Base-by-base conservation (phyloP, 2,113 vertebrate genomes). In the Archocentrus centrarchus region DNA sequence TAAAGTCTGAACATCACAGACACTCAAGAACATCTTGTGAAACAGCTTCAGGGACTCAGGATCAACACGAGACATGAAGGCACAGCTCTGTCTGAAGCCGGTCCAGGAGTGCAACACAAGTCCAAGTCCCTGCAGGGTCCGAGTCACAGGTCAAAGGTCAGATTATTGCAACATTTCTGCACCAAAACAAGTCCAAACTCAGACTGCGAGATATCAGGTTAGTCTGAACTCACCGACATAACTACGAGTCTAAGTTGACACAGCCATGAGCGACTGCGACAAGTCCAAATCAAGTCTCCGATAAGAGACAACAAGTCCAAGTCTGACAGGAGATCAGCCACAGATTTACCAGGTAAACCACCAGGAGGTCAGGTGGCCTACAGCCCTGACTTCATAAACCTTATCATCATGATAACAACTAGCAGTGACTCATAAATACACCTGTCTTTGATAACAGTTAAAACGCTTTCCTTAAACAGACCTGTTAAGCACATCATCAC, bases 61-160 rank as follows among this genome's bases (percentile, higher is more conserved):
- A 70, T 13, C 66, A 44, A 27, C 32, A 30, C 11, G 47, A 73
- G 68, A 55, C 4, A 11, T 73, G 47, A 73, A 55, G 27, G 47
- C 24, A 70, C 44, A 70, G 66, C 68, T 32, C 47, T 73, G 68
- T 32, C 24, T 70, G 17, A 70, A 70, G 66, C 66, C 32, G 66
- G 44, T 70, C 66, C 66, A 44, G 2, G 11, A 44, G 41, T 44
- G 11, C 47, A 50, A 15, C 47, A 50, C 47, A 50, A 44, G 47
- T 50, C 10, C 15, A 73, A 7, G 47, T 73, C 68, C 47, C 68
- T 55, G 47, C 53, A 73, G 27, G 68, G 47, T 55, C 47, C 11
- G 20, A 2, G 27, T 53, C 47, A 73, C 47, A 55, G 47, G 68
- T 68, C 64, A 68, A 50, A 68, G 64, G 64, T 73, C 27, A 1